Conservation (phyloP, 1,140 invertebrate genomes). For the Musca domestica region DNA sequence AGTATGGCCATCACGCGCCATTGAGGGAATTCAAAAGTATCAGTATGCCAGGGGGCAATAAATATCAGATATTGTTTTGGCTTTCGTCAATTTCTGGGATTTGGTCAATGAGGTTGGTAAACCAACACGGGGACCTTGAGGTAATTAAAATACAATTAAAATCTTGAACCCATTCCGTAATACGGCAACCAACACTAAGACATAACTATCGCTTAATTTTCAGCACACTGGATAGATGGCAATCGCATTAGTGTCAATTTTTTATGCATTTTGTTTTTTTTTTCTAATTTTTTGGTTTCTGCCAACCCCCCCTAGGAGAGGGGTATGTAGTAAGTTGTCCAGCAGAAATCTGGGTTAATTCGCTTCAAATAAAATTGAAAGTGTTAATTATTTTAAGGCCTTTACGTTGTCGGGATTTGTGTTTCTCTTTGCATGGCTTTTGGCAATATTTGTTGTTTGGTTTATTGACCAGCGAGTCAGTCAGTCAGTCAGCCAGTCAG, state of each 20-base stretch:
- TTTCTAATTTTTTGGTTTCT: too few relatives aligned
- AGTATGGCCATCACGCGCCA: neutral
- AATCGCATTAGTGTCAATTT: neutral
- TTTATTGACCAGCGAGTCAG: neutral
- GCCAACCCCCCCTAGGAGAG: too few relatives aligned
- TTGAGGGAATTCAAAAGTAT: neutral
- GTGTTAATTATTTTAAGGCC: slow-evolving; percentile 10
- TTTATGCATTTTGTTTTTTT: too few relatives aligned
- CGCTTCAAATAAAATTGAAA: slow-evolving; percentile 2
- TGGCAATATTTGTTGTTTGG: neutral
- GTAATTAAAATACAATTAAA: slow-evolving; percentile 15
- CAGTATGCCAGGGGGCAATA: neutral
- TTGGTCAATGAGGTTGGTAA: neutral
- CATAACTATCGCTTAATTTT: too few relatives aligned
- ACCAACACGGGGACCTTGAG: neutral
- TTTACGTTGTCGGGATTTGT: neutral
- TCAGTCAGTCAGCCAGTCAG: neutral
- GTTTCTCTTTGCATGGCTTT: neutral
- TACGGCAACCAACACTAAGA: neutral
- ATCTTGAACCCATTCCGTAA: neutral
- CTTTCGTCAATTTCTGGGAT: neutral
- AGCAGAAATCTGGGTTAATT: slow-evolving; percentile 5
- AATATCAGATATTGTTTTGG: neutral
- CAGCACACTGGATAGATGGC: neutral
- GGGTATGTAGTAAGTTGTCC: neutral